These are phyloP conservation scores for Crossaster papposus DNA, from an alignment of 53 echinoderm and acorn worm genomes.

Conservation along the genomic window DNA sequence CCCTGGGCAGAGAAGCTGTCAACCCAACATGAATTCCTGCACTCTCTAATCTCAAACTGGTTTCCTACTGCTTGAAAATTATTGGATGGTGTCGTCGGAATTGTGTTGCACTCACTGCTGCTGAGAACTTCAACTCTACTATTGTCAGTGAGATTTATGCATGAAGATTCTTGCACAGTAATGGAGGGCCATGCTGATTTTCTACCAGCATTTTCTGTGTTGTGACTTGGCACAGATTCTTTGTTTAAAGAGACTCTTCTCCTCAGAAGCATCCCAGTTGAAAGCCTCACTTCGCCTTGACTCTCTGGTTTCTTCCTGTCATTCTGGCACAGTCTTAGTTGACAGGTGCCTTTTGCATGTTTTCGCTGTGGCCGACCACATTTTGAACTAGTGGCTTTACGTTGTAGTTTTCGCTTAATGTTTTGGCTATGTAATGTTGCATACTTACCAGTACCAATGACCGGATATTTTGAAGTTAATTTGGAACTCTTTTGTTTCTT, in stretches of 20 bases:
- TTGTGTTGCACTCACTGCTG: background rate
- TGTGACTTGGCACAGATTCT: background rate
- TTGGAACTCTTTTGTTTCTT: background rate
- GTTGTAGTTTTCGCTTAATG: background rate
- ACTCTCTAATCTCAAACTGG: background rate
- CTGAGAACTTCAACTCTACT: background rate
- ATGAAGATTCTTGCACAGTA: background rate
- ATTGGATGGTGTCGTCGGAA: background rate
- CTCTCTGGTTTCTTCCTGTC: background rate
- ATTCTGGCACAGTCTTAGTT: too few relatives aligned
- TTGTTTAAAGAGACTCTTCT: background rate
- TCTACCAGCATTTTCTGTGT: background rate
- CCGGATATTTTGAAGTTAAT: background rate
- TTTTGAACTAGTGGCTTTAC: background rate
- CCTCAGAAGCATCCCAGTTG: slow-evolving; percentile 19
- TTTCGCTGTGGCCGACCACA: background rate
- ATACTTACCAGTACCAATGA: background rate
- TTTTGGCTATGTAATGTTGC: background rate
- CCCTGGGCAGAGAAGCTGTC: background rate
- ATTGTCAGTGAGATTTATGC: background rate
- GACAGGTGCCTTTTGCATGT: background rate
- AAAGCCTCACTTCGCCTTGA: background rate
- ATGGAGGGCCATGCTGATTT: background rate
- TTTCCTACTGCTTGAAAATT: background rate
- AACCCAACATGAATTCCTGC: background rate